These are phyloP conservation scores for Bos javanicus DNA, from an alignment of 2,113 vertebrate genomes.

Conservation along the genomic window DNA sequence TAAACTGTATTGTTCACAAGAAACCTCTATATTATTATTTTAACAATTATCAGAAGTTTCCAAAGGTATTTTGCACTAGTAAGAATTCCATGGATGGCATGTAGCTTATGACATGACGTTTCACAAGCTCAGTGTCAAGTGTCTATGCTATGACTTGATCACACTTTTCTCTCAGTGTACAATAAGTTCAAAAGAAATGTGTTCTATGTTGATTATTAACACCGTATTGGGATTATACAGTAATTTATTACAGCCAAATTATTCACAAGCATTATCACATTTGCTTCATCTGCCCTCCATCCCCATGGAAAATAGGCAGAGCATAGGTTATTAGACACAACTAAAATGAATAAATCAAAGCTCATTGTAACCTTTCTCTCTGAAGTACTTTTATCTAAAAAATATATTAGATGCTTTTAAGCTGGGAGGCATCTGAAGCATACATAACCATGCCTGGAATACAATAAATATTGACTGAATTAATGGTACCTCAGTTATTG, in stretches of 20 bases:
- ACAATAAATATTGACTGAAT: neutral
- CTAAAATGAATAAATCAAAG: conserved; percentile 14
- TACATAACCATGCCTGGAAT: neutral
- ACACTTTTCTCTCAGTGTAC: neutral
- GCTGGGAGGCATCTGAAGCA: neutral
- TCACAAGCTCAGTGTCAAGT: neutral
- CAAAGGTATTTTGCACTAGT: neutral
- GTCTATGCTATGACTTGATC: neutral
- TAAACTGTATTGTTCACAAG: neutral
- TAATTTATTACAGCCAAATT: neutral
- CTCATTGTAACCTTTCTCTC: neutral
- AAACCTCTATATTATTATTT: neutral
- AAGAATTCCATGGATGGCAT: neutral
- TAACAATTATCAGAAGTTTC: neutral
- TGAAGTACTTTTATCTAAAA: conserved; percentile 17
- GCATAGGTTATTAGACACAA: neutral
- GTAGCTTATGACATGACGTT: neutral
- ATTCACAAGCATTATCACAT: conserved; percentile 21
- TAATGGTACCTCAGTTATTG: neutral
- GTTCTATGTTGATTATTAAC: neutral
- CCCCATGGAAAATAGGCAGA: neutral
- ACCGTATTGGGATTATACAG: neutral
- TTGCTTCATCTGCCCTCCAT: neutral
- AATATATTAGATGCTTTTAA: neutral
- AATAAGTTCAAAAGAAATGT: conserved; percentile 16